Conservation (phyloP, 1,140 invertebrate species). For the Eubasilissa regina region DNA sequence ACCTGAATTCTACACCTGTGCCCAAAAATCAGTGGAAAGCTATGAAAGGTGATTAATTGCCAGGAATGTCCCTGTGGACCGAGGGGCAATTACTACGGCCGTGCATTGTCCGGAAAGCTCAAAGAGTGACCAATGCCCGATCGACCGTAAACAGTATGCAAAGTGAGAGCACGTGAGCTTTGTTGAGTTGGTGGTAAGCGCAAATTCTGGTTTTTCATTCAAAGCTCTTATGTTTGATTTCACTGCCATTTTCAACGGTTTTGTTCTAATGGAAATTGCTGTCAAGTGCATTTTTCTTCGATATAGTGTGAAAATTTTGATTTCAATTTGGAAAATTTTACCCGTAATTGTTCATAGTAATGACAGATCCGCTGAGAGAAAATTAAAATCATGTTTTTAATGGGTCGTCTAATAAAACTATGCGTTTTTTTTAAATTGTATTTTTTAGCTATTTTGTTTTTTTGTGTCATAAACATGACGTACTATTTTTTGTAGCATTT, state of each 20-base stretch:
- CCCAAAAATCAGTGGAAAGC: not conserved
- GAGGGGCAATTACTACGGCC: not conserved
- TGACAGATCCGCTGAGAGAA: no score
- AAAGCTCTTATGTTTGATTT: not conserved
- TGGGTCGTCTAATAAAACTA: no score
- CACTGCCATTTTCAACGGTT: not conserved
- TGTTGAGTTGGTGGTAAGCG: not conserved
- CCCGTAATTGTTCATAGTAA: no score
- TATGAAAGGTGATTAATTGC: not conserved
- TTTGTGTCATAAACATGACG: no score
- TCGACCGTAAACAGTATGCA: not conserved
- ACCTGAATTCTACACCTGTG: not conserved
- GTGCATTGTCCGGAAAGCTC: not conserved
- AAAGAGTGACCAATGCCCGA: not conserved
- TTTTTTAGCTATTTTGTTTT: no score
- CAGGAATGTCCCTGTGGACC: not conserved
- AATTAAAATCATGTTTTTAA: no score
- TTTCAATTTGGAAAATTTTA: no score
- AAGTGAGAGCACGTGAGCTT: not conserved
- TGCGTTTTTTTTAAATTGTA: no score
- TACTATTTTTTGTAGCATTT: no score
- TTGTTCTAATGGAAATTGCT: not conserved
- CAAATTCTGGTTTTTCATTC: not conserved
- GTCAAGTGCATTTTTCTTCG: not conserved
- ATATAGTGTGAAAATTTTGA: not conserved